phyloP scores from a whole-genome alignment of 2,113 vertebrate genomes.

The Leucoraja erinaceus region DNA sequence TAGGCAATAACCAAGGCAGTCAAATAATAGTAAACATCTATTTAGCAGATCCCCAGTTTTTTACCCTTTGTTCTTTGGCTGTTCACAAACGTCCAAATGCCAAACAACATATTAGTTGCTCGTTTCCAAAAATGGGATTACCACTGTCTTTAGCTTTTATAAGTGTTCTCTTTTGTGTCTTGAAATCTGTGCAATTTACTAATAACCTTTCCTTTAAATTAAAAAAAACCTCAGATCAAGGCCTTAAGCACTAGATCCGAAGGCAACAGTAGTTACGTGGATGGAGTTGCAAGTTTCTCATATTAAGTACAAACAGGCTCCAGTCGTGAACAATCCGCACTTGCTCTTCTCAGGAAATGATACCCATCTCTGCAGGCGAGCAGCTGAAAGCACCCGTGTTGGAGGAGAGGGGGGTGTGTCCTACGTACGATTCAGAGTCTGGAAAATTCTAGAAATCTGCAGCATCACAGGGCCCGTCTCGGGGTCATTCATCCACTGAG shows the following conservation, averaged over 20 bases:
- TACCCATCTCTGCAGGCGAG: slow-evolving; percentile 16
- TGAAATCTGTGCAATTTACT: slow-evolving; percentile 32
- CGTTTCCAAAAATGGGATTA: neutral
- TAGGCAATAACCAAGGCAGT: neutral
- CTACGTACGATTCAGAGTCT: slow-evolving; percentile 95
- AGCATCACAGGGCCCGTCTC: slow-evolving; percentile 97
- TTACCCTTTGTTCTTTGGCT: slow-evolving; percentile 28
- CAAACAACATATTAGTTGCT: neutral
- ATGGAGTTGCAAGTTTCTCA: slow-evolving; percentile 29
- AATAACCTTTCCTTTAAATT: slow-evolving; percentile 26
- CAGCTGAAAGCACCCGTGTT: slow-evolving; percentile 42
- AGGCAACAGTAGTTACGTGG: slow-evolving; percentile 38
- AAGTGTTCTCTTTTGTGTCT: slow-evolving; percentile 33
- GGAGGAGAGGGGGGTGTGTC: slow-evolving; percentile 41
- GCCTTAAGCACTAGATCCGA: slow-evolving; percentile 25
- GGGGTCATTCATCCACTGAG: slow-evolving; percentile 98
- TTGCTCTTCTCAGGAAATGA: slow-evolving; percentile 17
- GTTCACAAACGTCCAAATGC: slow-evolving; percentile 6
- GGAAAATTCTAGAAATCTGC: slow-evolving; percentile 97
- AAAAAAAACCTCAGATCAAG: slow-evolving; percentile 28
- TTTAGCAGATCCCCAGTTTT: neutral
- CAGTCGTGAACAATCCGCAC: neutral
- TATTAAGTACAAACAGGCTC: slow-evolving; percentile 26
- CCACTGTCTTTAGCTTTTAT: neutral
- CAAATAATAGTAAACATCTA: slow-evolving; percentile 14